Evolutionary conservation across 2,888 invertebrate genomes (phyloP).

Genomic region (Sylvicola fuscatus): DNA sequence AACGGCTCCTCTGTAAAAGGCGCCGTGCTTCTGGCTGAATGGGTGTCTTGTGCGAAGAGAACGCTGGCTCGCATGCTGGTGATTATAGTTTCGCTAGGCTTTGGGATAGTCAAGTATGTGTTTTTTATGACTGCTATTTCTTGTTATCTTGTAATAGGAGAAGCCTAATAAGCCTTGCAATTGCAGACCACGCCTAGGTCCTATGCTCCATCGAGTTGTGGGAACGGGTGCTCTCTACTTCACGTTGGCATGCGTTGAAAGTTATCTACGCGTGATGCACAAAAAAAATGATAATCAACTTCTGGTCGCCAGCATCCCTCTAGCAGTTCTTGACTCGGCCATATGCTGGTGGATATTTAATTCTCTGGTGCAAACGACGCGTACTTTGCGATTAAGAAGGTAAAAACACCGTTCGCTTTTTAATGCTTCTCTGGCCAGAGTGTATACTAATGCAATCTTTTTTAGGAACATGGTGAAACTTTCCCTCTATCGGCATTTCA

Average conservation of each 20-base stretch:
- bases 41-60: constrained; percentile 78
- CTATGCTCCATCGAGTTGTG: constrained; percentile 71
- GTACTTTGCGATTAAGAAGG: constrained; percentile 67
- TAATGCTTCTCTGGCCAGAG: constrained; percentile 1
- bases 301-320: constrained; percentile 62
- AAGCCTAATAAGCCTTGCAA: too few relatives aligned
- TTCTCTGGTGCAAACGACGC: constrained; percentile 70
- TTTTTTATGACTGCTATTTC: constrained; percentile 1
- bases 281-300: constrained; percentile 41
- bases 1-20: constrained; percentile 42
- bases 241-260: constrained; percentile 64
- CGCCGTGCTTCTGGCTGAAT: constrained; percentile 69
- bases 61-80: constrained; percentile 84
- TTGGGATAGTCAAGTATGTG: constrained; percentile 83
- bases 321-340: constrained; percentile 66
- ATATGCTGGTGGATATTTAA: constrained; percentile 93
- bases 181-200: constrained; percentile 61
- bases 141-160: too few relatives aligned
- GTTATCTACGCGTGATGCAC: constrained; percentile 53
- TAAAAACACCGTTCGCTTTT: constrained; percentile 15
- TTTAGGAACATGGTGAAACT: constrained; percentile 76
- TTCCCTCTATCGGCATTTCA: constrained; percentile 78
- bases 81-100: constrained; percentile 84
- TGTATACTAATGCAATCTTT: too few relatives aligned
- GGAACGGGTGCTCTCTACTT: constrained; percentile 71